Conservation (phyloP, 2,113 vertebrate species). For the Halichoeres trimaculatus region DNA sequence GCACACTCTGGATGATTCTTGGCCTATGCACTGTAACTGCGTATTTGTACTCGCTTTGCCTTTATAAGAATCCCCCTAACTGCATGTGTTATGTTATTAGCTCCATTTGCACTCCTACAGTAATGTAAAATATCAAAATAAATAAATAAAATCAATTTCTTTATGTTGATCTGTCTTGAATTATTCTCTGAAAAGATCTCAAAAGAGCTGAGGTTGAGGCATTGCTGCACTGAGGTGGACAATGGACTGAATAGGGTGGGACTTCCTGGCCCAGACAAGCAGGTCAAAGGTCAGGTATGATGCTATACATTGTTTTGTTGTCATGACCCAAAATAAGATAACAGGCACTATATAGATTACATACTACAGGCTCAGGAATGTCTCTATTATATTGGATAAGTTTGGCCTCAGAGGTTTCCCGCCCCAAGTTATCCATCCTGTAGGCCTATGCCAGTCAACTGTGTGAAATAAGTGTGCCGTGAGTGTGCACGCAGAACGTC, state of each 20-base stretch:
- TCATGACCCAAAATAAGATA: slow-evolving; percentile 12
- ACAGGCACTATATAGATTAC: neutral
- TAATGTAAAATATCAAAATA: neutral
- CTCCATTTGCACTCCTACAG: neutral
- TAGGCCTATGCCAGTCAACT: slow-evolving; percentile 36
- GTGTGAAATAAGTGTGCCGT: slow-evolving; percentile 81
- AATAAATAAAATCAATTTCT: slow-evolving; percentile 1
- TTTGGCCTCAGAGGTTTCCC: neutral
- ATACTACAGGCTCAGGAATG: neutral
- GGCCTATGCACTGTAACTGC: slow-evolving; percentile 26
- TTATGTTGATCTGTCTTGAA: neutral
- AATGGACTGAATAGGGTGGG: slow-evolving; percentile 82
- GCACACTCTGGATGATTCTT: slow-evolving; percentile 54
- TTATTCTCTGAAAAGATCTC: slow-evolving; percentile 21
- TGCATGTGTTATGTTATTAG: neutral
- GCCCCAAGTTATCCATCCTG: neutral
- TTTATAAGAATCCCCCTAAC: slow-evolving; percentile 20
- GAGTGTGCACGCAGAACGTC: slow-evolving; percentile 79
- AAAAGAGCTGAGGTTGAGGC: slow-evolving; percentile 40
- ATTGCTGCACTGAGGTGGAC: slow-evolving; percentile 72
- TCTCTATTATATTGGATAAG: neutral
- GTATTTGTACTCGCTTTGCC: neutral
- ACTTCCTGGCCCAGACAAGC: slow-evolving; percentile 81
- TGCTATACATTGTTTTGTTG: slow-evolving; percentile 52
- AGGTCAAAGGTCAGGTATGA: slow-evolving; percentile 77